Conservation (phyloP, 2,113 vertebrate genomes). For the Passer montanus region DNA sequence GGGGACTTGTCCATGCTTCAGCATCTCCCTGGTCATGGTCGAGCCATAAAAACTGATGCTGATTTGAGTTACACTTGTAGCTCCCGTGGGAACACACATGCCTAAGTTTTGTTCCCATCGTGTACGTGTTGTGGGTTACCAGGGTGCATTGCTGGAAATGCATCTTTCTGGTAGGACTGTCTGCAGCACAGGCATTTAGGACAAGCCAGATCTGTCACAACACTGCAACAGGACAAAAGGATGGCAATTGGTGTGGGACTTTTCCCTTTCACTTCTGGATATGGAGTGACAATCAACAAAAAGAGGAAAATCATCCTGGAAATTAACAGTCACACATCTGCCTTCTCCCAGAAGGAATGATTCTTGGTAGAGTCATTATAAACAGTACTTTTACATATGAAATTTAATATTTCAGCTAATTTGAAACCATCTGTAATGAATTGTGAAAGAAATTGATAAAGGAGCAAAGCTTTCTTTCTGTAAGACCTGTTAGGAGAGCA, state of each 20-base stretch:
- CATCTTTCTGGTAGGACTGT: not conserved
- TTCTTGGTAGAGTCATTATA: not conserved
- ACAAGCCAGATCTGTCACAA: not conserved
- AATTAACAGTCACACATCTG: not conserved
- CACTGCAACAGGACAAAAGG: not conserved
- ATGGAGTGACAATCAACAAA: not conserved
- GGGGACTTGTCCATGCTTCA: not conserved
- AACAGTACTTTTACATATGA: not conserved
- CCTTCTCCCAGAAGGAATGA: not conserved
- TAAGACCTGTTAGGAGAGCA: not conserved
- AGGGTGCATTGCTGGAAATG: not conserved
- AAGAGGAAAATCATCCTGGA: not conserved
- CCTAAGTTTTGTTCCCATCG: rapidly evolving
- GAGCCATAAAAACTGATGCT: not conserved
- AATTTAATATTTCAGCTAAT: not conserved
- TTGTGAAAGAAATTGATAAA: not conserved
- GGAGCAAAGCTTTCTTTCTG: not conserved
- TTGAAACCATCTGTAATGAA: not conserved
- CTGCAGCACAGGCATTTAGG: not conserved
- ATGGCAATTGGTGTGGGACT: not conserved
- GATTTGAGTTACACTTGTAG: rapidly evolving
- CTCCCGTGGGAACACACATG: rapidly evolving
- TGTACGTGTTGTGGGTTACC: not conserved
- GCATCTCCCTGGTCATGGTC: not conserved
- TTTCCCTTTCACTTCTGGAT: not conserved